These are phyloP conservation scores for Ictalurus furcatus DNA, from an alignment of 2,113 vertebrate species.

Conservation along the genomic window DNA sequence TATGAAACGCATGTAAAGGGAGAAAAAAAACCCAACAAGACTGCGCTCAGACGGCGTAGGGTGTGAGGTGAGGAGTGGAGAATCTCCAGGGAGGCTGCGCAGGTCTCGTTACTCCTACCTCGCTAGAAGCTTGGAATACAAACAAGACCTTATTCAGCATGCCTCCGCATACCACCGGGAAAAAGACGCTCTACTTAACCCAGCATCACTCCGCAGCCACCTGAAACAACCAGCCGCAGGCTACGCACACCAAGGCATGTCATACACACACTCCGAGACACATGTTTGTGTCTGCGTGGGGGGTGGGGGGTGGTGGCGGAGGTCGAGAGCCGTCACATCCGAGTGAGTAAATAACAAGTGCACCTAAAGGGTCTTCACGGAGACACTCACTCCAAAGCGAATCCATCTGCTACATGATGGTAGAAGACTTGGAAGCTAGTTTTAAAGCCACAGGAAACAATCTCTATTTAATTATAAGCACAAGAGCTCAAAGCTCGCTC, in stretches of 20 bases:
- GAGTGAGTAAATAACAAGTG: not conserved
- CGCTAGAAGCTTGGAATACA: conserved; percentile 37
- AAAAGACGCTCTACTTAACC: conserved; percentile 7
- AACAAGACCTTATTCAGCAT: conserved; percentile 56
- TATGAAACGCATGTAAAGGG: not conserved
- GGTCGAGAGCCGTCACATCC: not conserved
- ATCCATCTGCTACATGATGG: not conserved
- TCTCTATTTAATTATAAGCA: not conserved
- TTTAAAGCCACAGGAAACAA: not conserved
- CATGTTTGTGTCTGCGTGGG: not conserved
- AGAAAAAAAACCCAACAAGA: not conserved
- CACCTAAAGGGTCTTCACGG: not conserved
- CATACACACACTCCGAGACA: conserved; percentile 9
- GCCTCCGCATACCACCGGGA: conserved; percentile 20
- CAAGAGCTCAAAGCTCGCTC: not conserved
- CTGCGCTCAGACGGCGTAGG: conserved; percentile 17
- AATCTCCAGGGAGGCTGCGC: conserved; percentile 33
- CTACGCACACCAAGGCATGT: not conserved
- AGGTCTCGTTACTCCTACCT: conserved; percentile 47
- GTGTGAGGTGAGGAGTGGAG: conserved; percentile 19
- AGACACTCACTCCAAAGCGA: not conserved
- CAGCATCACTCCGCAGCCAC: conserved; percentile 32
- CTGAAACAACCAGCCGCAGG: conserved; percentile 46
- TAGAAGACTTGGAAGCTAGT: not conserved
- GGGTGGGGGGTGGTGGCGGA: no score